Evolutionary conservation across 2,797 vertebrate species (phyloP).

Genomic region (Coracias cyanogaster): DNA sequence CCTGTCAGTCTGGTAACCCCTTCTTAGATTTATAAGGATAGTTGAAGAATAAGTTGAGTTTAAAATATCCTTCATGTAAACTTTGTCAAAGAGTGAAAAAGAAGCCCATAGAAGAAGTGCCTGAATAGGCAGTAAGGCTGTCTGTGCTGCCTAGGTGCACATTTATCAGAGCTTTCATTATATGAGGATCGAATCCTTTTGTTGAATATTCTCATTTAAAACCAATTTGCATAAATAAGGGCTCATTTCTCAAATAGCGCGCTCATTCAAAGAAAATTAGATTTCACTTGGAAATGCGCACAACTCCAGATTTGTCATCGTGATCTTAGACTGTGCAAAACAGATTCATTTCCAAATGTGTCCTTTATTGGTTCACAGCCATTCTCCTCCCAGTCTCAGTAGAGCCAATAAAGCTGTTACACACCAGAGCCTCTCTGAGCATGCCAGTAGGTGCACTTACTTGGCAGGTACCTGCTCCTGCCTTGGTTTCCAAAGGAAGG

Average conservation of each 20-base stretch:
- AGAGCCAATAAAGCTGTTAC: not conserved
- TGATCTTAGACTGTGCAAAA: not conserved
- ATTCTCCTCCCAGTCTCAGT: not conserved
- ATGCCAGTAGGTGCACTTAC: not conserved
- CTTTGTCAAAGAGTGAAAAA: not conserved
- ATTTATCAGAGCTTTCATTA: slow-evolving; percentile 68
- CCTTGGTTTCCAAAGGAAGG: not conserved
- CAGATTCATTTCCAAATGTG: not conserved
- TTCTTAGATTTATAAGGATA: slow-evolving; percentile 1
- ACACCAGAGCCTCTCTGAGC: not conserved
- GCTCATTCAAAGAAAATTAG: slow-evolving; percentile 53
- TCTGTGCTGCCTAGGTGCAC: not conserved
- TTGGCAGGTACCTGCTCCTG: not conserved
- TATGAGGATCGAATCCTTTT: slow-evolving; percentile 61
- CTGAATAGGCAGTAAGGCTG: slow-evolving; percentile 20
- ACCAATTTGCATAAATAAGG: slow-evolving; percentile 77
- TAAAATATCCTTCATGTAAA: slow-evolving; percentile 41
- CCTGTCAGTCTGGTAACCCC: slow-evolving; percentile 28
- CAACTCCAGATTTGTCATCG: not conserved
- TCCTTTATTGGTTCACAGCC: not conserved
- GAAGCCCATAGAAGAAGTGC: not conserved
- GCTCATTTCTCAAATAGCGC: slow-evolving; percentile 50
- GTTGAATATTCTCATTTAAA: slow-evolving; percentile 77
- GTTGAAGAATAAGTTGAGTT: slow-evolving; percentile 16
- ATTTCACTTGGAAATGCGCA: slow-evolving; percentile 37